Conservation (phyloP, 2,888 invertebrate species). For the Lissonota sp. region DNA sequence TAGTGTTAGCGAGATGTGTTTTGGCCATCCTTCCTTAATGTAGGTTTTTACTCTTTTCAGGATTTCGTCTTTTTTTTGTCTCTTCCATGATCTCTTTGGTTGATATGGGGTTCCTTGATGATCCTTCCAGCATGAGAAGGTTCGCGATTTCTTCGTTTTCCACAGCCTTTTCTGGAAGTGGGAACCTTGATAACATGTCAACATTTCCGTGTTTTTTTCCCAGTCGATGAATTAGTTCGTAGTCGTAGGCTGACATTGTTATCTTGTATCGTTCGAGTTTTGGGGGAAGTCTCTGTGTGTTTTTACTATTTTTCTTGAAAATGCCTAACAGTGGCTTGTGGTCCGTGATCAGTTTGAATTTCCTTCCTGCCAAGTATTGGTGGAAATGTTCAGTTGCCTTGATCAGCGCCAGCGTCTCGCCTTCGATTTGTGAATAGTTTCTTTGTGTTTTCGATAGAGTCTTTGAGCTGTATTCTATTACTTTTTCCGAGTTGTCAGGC, state of each 20-base stretch:
- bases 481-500: slow-evolving; percentile 3
- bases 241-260: slow-evolving; percentile 32
- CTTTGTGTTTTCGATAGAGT: slow-evolving; percentile 46
- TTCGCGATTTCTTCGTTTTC: slow-evolving; percentile 33
- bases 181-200: slow-evolving; percentile 47
- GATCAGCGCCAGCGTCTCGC: too few relatives aligned
- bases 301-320: slow-evolving; percentile 20
- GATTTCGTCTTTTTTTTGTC: slow-evolving; percentile 26
- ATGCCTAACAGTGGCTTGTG: slow-evolving; percentile 36
- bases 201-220: slow-evolving; percentile 47
- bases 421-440: slow-evolving; percentile 44
- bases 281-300: slow-evolving; percentile 26
- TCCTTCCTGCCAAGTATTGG: slow-evolving; percentile 36
- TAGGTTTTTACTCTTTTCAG: slow-evolving; percentile 22
- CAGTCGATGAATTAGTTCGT: slow-evolving; percentile 33
- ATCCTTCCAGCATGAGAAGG: slow-evolving; percentile 39
- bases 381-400: too few relatives aligned
- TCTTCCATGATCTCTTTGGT: slow-evolving; percentile 11
- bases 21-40: slow-evolving; percentile 32
- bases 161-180: slow-evolving; percentile 22
- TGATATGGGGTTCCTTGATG: slow-evolving; percentile 23
- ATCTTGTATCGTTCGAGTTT: slow-evolving; percentile 37
- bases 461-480: slow-evolving; percentile 28
- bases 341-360: slow-evolving; percentile 32
- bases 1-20: slow-evolving; percentile 2